Evolutionary conservation across 2,888 invertebrate species (phyloP), one percentile per base, ranked within the genome.

Genomic region (Lepeophtheirus nordmannii): DNA sequence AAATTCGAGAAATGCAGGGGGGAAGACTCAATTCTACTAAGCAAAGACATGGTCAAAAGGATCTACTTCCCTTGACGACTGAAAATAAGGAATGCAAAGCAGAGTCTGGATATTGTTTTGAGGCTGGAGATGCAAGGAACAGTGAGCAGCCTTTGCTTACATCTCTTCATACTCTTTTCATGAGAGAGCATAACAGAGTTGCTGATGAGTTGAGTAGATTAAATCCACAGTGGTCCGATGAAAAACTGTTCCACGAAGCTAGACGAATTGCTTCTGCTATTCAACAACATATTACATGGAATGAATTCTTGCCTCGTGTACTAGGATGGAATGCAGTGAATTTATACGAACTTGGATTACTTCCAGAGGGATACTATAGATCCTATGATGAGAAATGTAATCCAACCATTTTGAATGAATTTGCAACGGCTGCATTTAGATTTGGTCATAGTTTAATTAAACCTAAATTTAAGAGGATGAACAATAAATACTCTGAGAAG

Each of bases 141-240:
- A 91, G 90, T 0, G 93, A 94, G 74, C 92, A 94, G 74, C 90
- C 92, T 0, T 91, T 84, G 8, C 77, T 94, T 0, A 87, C 91
- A 0, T 84, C 86, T 1, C 83, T 93, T 70, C 93, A 94, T 74
- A 92, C 91, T 0, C 78, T 88, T 59, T 91, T 87, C 79, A 77
- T 93, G 71, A 81, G 93, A 14, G 90, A 91, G 71, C 93, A 94
- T 78, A 94, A 94, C 76, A 81, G 89, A 11, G 76, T 92, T n/a
- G 87, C 88, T 23, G 86, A 86, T 68, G 84, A 84, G 0, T 78
- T 94, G 0, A 80, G 85, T 12, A 81, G 81, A 0, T 82, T 90
- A 8, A 93, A 93, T 77, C 88, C 88, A 0, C 89, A 90, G 71
- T 93, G 92, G 93, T 84, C 85, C 71, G 83, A 86, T 0, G 89